These are phyloP conservation scores for Tholera decimalis DNA, from an alignment of 2,888 invertebrate species.

Conservation along the genomic window DNA sequence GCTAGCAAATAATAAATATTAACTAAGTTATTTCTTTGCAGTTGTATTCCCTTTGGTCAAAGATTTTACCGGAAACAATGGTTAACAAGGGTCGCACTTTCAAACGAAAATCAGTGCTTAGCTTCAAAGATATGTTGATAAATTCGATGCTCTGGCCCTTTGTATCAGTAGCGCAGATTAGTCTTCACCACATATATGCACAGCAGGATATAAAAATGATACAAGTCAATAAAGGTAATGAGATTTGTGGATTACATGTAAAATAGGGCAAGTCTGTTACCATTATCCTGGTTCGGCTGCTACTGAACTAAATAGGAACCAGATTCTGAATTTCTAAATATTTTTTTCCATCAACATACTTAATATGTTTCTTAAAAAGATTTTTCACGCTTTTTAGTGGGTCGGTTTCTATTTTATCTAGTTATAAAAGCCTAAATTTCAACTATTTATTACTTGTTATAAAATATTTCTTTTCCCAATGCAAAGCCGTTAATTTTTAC, in stretches of 20 bases:
- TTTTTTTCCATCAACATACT: too few species aligned
- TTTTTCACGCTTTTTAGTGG: too few species aligned
- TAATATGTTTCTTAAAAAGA: too few species aligned
- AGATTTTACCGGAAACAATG: slow-evolving; percentile 63
- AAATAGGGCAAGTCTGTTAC: not conserved
- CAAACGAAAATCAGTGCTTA: slow-evolving; percentile 66
- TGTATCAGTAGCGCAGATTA: slow-evolving; percentile 58
- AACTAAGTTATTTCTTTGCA: slow-evolving; percentile 28
- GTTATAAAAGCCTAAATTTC: too few species aligned
- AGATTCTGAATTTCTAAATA: not conserved
- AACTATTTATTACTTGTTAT: too few species aligned
- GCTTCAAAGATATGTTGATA: slow-evolving; percentile 60
- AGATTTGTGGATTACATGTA: not conserved
- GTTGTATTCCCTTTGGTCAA: slow-evolving; percentile 51
- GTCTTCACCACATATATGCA: slow-evolving; percentile 40
- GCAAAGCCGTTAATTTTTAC: too few species aligned
- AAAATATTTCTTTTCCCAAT: too few species aligned
- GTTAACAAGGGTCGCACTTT: slow-evolving; percentile 67
- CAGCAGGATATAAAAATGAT: slow-evolving; percentile 60
- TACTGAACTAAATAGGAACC: not conserved
- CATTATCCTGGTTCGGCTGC: not conserved
- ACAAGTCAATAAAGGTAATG: slow-evolving; percentile 74
- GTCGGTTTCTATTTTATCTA: too few species aligned
- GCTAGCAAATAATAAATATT: too few species aligned
- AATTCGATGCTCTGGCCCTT: slow-evolving; percentile 73